These are phyloP conservation scores for Perdita meconis DNA, from an alignment of 2,888 invertebrate genomes.

Conservation along the genomic window DNA sequence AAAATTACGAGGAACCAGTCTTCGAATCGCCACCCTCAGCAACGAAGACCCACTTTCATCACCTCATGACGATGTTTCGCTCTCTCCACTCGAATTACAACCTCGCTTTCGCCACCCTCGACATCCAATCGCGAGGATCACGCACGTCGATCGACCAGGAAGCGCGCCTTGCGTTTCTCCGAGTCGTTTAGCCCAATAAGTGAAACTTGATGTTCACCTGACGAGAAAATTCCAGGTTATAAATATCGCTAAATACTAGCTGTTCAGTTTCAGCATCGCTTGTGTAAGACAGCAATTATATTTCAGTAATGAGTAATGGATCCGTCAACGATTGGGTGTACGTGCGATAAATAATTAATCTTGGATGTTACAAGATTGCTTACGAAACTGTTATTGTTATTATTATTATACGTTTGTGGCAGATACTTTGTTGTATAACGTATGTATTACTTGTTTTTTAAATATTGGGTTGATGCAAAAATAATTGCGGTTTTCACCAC, in stretches of 20 bases:
- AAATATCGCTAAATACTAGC: neutral
- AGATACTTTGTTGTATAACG: too few relatives aligned
- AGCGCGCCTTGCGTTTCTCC: slow-evolving; percentile 21
- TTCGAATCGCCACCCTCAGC: slow-evolving; percentile 28
- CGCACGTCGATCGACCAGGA: neutral
- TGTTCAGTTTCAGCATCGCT: too few relatives aligned
- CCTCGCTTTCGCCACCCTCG: slow-evolving; percentile 53
- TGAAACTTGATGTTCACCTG: slow-evolving; percentile 19
- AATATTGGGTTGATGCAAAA: too few relatives aligned
- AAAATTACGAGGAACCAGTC: slow-evolving; percentile 7
- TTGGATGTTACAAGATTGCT: too few relatives aligned
- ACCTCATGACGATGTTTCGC: slow-evolving; percentile 43
- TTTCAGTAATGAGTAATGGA: too few relatives aligned
- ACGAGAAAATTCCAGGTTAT: neutral
- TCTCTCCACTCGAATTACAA: slow-evolving; percentile 51
- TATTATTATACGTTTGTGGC: too few relatives aligned
- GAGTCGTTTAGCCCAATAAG: neutral
- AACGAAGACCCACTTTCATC: slow-evolving; percentile 17
- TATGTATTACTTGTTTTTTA: too few relatives aligned
- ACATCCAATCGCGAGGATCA: slow-evolving; percentile 20
- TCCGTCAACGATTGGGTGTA: too few relatives aligned
- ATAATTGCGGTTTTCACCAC: too few relatives aligned
- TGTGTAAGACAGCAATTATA: too few relatives aligned
- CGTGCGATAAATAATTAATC: too few relatives aligned
- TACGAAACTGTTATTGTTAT: too few relatives aligned